phyloP scores from a whole-genome alignment of 1,140 invertebrate genomes.

The Heliothis subflexa region DNA sequence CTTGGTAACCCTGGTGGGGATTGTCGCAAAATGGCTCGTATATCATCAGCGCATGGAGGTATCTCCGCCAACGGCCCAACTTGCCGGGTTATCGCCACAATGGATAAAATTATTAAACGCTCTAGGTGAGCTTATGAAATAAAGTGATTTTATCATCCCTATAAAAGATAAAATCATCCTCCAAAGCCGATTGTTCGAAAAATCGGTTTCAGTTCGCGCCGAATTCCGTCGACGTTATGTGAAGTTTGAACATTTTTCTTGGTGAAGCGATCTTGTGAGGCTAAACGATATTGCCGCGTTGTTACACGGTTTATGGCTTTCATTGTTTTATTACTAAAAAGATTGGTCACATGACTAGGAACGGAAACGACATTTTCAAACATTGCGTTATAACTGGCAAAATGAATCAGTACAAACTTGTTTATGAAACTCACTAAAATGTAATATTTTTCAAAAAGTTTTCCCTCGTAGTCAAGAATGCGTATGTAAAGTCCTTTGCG shows the following conservation, averaged over 20 bases:
- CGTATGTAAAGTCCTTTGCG: slow-evolving; percentile 2
- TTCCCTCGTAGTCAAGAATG: neutral
- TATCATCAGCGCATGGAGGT: slow-evolving; percentile 50
- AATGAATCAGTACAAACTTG: no score
- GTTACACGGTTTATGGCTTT: slow-evolving; percentile 8
- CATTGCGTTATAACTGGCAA: no score
- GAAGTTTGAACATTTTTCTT: slow-evolving; percentile 29
- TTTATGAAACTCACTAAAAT: neutral
- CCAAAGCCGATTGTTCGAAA: slow-evolving; percentile 28
- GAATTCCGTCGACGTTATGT: slow-evolving; percentile 2
- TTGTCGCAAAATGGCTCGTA: slow-evolving; percentile 51
- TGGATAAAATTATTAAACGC: slow-evolving; percentile 41
- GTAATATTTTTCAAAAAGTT: neutral
- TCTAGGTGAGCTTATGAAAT: slow-evolving; percentile 36
- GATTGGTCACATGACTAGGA: no score
- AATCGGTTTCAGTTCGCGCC: slow-evolving; percentile 1
- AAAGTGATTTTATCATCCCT: slow-evolving; percentile 39
- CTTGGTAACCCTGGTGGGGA: slow-evolving; percentile 27
- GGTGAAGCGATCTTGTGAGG: slow-evolving; percentile 1
- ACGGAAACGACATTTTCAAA: no score
- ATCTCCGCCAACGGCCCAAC: slow-evolving; percentile 52
- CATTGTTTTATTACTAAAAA: neutral
- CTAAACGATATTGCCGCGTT: slow-evolving; percentile 7
- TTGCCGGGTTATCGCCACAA: slow-evolving; percentile 47
- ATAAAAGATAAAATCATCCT: slow-evolving; percentile 25